Conservation (phyloP, 2,113 vertebrate genomes). For the Diadophis punctatus region DNA sequence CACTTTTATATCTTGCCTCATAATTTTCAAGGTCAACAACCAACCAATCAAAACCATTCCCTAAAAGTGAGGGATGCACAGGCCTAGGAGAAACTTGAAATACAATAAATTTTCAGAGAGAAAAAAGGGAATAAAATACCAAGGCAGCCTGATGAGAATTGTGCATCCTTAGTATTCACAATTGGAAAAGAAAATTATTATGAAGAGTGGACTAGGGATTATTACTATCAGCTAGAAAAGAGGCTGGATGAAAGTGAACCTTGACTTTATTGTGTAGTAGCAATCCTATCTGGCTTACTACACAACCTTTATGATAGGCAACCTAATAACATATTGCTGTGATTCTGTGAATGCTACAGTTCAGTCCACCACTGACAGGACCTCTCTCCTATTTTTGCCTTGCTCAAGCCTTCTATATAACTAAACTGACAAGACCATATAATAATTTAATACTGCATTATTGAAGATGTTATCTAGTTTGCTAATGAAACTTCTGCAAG, state of each 20-base stretch:
- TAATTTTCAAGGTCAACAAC: neutral
- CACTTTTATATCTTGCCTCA: neutral
- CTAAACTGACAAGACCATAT: neutral
- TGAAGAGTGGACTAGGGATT: neutral
- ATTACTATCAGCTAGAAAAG: neutral
- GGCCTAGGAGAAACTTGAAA: neutral
- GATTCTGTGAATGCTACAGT: neutral
- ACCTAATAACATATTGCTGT: neutral
- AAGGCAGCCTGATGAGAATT: neutral
- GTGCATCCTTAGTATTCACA: neutral
- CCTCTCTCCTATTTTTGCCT: neutral
- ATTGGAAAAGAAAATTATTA: neutral
- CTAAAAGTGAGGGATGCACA: neutral
- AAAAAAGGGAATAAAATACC: neutral
- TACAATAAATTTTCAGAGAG: neutral
- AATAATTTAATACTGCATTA: neutral
- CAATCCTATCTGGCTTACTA: neutral
- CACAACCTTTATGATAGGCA: neutral
- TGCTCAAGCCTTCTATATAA: neutral
- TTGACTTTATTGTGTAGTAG: neutral
- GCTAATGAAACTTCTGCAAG: neutral
- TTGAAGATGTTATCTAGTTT: neutral
- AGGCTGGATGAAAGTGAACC: neutral
- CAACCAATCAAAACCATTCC: neutral
- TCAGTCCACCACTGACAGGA: neutral